Base-by-base conservation (phyloP, 2,113 vertebrate genomes). In the Collichthys lucidus region DNA sequence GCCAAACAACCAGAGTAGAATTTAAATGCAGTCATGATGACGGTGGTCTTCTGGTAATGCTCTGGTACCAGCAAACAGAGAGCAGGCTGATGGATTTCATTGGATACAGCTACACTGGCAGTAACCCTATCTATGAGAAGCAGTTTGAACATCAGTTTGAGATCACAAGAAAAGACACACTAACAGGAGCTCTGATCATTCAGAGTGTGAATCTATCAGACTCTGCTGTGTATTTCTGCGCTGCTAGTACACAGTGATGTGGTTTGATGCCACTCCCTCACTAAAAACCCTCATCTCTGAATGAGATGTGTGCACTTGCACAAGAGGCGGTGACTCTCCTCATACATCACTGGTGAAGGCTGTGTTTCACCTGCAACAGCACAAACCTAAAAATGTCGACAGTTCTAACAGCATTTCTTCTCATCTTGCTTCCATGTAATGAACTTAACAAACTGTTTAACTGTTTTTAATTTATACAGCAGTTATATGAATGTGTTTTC, bases 211-310 rank as follows among this genome's bases (percentile, higher is more conserved):
- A 1, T 0, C 2, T 2, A 5, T 70, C 84, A 88, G 82, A 94
- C 72, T 88, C 91, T 2, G 92, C 92, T 80, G 74, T 92, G 72
- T 94, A 93, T 84, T 94, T 91, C 86, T 95, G 93, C 4, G 93
- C 94, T 75, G 92, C 74, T 15, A 93, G 85, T 63, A 83, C 93
- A 94, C 93, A 77, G 86, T 94, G 90, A 85, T 89, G 72, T 83
- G 91, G 77, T 78, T 75, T 60, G 17, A 67, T 31, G 20, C 40
- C 70, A 50, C 4, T 10, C 22, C 73, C 31, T 77, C 44, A 87
- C 80, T 59, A 86, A 90, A 94, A 94, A 74, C 71, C 76, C 65
- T 55, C 5, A 2, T 53, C 50, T 20, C 24, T 40, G 4, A 6
- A 31, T 14, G 31, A 35, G 31, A 35, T 35, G 31, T 35, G 31